These are phyloP conservation scores for Sialia sialis DNA, from an alignment of 2,113 vertebrate genomes.

Conservation along the genomic window DNA sequence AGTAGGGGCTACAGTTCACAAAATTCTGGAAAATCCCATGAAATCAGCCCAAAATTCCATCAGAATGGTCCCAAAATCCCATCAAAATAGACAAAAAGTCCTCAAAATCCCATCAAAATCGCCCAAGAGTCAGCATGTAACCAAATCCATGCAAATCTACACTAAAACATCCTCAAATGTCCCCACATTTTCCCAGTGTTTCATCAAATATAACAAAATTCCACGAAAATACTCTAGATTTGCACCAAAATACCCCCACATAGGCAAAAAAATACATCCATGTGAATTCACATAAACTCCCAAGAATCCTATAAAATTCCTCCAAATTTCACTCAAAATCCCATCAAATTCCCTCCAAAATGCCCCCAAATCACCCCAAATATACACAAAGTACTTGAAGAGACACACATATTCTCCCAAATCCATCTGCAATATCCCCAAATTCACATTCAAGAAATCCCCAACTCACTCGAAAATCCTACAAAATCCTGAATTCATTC, in stretches of 20 bases:
- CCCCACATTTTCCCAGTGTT: not conserved
- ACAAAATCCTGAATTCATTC: not conserved
- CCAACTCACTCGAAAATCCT: not conserved
- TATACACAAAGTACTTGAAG: not conserved
- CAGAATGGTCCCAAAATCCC: not conserved
- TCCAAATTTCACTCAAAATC: not conserved
- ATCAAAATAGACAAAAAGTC: not conserved
- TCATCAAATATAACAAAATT: not conserved
- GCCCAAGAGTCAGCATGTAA: not conserved
- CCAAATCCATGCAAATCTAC: not conserved
- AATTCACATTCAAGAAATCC: not conserved
- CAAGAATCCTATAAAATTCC: not conserved
- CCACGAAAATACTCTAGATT: not conserved
- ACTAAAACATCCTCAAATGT: not conserved
- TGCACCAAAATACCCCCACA: rapidly evolving
- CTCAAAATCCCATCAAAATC: not conserved
- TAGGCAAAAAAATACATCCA: not conserved
- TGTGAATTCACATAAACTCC: not conserved
- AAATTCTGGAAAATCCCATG: not conserved
- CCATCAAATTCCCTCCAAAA: not conserved
- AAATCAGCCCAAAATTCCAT: not conserved
- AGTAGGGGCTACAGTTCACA: not conserved
- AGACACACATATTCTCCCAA: too few relatives aligned
- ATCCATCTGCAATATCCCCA: not conserved
- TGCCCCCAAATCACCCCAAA: not conserved